Percentiles rank a stretch among this genome's conserved stretches.
phyloP scores from a whole-genome alignment of 2,888 invertebrate genomes.

The Platycheirus albimanus region DNA sequence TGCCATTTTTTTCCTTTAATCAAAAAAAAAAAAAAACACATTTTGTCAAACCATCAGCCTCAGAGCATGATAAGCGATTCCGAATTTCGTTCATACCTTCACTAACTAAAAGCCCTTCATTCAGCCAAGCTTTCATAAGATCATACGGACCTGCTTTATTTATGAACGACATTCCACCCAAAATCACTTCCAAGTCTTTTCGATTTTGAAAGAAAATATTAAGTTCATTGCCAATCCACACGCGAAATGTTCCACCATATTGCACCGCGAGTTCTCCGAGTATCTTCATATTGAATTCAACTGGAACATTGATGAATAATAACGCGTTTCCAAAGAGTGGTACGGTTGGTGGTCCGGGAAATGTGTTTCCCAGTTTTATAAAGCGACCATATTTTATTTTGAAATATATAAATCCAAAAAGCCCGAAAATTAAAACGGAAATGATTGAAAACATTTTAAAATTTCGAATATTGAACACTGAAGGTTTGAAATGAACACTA shows the following conservation, averaged over 20 bases:
- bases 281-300: slow-evolving; percentile 18
- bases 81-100: slow-evolving; percentile 69
- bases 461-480: not conserved
- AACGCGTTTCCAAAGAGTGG: slow-evolving; percentile 48
- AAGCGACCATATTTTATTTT: not conserved
- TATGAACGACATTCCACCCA: slow-evolving; percentile 77
- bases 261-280: slow-evolving; percentile 75
- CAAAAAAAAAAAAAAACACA: slow-evolving; percentile 27
- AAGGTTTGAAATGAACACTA: not conserved
- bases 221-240: slow-evolving; percentile 74
- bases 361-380: slow-evolving; percentile 20
- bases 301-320: slow-evolving; percentile 18
- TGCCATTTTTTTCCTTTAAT: slow-evolving; percentile 84
- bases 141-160: slow-evolving; percentile 83
- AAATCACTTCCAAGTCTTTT: slow-evolving; percentile 67
- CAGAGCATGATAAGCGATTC: not conserved
- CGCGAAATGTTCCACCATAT: slow-evolving; percentile 48
- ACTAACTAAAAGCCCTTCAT: slow-evolving; percentile 84
- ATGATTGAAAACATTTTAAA: not conserved
- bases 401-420: slow-evolving; percentile 2
- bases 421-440: not conserved
- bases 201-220: slow-evolving; percentile 61
- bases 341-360: slow-evolving; percentile 30
- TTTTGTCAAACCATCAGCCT: slow-evolving; percentile 69
- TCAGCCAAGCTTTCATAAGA: slow-evolving; percentile 83